phyloP scores from a whole-genome alignment of 1,140 invertebrate genomes.

The Limonius californicus region DNA sequence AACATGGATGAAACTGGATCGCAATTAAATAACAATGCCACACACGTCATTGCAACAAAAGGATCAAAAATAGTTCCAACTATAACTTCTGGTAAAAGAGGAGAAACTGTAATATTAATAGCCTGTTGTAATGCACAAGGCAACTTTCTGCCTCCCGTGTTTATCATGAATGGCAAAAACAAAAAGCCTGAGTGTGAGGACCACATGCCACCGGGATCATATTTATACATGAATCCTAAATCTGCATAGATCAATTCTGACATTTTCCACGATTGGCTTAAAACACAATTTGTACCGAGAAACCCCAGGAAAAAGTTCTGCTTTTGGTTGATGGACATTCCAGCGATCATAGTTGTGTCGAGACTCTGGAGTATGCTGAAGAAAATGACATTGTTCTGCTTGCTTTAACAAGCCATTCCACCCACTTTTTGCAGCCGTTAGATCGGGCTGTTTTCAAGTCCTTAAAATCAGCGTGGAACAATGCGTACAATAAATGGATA shows the following conservation, averaged over 20 bases:
- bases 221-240: constrained; percentile 33
- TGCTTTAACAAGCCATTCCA: constrained; percentile 41
- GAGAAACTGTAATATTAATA: too few relatives aligned
- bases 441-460: constrained; percentile 14
- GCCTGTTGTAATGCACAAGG: too few relatives aligned
- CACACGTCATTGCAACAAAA: constrained; percentile 1
- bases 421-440: too few relatives aligned
- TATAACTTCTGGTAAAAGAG: constrained; percentile 20
- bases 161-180: constrained; percentile 40
- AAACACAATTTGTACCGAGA: constrained; percentile 37
- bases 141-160: constrained; percentile 34
- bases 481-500: constrained; percentile 6
- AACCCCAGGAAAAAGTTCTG: constrained; percentile 43
- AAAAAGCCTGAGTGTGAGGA: constrained; percentile 40
- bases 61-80: neutral
- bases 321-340: constrained; percentile 46
- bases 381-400: constrained; percentile 26
- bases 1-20: constrained; percentile 38
- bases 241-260: constrained; percentile 35
- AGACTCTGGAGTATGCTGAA: constrained; percentile 29
- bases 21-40: constrained; percentile 39
- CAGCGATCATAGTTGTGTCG: constrained; percentile 33
- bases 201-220: constrained; percentile 33
- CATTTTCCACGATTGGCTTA: constrained; percentile 34
- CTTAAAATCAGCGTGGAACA: neutral